Percentiles rank a stretch among this genome's conserved stretches.
Conservation (phyloP, 2,113 vertebrate genomes). For the Redunca redunca region DNA sequence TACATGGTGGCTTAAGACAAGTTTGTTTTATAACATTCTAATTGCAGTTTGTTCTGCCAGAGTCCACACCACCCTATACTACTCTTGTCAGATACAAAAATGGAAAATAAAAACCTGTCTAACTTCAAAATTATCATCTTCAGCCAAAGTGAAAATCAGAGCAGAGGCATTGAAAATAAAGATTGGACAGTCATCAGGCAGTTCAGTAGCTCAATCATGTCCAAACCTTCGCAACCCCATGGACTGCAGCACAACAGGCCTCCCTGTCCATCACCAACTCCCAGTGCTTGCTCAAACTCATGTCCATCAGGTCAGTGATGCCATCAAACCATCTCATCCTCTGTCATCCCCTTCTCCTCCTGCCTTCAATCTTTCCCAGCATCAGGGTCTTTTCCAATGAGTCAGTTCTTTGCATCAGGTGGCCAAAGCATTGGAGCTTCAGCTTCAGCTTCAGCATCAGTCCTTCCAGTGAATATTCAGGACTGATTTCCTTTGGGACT, state of each 20-base stretch:
- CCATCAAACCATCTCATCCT: not conserved
- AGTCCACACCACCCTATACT: not conserved
- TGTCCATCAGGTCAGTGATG: not conserved
- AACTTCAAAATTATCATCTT: not conserved
- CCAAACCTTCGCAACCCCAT: not conserved
- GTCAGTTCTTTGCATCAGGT: not conserved
- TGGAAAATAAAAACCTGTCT: not conserved
- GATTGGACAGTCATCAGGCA: not conserved
- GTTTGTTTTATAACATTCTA: not conserved
- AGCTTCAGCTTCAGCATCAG: not conserved
- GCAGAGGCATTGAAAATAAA: not conserved
- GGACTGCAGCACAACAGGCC: not conserved
- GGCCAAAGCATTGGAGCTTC: not conserved
- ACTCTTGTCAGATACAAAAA: not conserved
- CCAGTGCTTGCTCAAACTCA: not conserved
- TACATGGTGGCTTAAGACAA: not conserved
- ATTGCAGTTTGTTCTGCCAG: constrained; percentile 7
- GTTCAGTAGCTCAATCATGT: not conserved
- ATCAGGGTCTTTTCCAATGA: not conserved
- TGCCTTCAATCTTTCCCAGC: not conserved
- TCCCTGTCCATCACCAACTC: not conserved
- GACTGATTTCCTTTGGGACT: not conserved
- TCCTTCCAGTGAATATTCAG: not conserved
- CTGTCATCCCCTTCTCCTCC: not conserved
- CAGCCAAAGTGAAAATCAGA: not conserved